Percentiles rank a stretch among this genome's conserved stretches.
Conservation (phyloP, 2,113 vertebrate genomes). For the Dunckerocampus dactyliophorus region DNA sequence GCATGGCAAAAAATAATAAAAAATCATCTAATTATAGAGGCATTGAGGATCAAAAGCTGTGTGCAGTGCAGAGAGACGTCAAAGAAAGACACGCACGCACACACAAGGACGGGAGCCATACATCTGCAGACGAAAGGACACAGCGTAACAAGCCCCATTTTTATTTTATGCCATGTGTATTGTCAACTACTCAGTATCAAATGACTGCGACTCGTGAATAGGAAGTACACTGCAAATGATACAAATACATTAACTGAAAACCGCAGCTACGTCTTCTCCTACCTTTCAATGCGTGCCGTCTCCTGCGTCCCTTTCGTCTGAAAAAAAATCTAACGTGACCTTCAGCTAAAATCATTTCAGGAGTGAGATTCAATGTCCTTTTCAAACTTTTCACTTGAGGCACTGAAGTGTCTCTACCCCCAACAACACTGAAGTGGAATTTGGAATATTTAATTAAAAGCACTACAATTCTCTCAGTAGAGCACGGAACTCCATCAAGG, state of each 20-base stretch:
- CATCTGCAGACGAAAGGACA: conserved; percentile 39
- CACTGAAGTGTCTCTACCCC: background rate
- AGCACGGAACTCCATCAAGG: background rate
- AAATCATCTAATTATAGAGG: conserved; percentile 66
- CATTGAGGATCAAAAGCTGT: conserved; percentile 53
- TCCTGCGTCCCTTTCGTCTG: conserved; percentile 15
- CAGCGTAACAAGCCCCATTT: conserved; percentile 22
- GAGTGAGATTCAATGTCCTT: background rate
- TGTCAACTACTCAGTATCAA: background rate
- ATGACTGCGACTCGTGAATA: background rate
- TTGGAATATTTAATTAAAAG: background rate
- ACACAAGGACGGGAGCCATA: conserved; percentile 38
- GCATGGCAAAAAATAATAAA: conserved; percentile 56
- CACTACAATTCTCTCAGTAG: background rate
- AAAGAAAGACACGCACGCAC: conserved; percentile 45
- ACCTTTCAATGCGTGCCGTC: conserved; percentile 20
- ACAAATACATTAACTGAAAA: background rate
- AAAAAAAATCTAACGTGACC: conserved; percentile 3
- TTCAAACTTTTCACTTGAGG: conserved; percentile 1
- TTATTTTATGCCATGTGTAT: conserved; percentile 13
- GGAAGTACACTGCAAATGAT: conserved; percentile 16
- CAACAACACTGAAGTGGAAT: background rate
- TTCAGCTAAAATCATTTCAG: conserved; percentile 3
- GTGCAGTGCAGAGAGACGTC: conserved; percentile 24
- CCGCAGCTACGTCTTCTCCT: conserved; percentile 3